These are phyloP conservation scores for Silurus meridionalis DNA, from an alignment of 2,113 vertebrate genomes.

Conservation along the genomic window DNA sequence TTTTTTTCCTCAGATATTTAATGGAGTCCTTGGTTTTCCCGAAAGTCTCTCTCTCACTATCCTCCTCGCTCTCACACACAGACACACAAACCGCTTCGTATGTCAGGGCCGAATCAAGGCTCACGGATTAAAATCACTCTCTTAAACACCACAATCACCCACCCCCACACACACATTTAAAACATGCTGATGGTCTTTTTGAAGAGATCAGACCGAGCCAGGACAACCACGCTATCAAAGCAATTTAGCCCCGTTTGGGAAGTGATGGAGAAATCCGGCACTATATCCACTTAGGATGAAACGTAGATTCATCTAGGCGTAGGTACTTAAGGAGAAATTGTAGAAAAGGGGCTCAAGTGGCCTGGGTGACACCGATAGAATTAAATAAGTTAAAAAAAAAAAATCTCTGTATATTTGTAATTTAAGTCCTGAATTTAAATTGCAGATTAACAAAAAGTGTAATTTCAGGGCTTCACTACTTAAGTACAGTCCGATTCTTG, in stretches of 20 bases:
- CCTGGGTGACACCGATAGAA: conserved; percentile 44
- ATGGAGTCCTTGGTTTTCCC: conserved; percentile 30
- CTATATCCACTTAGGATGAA: conserved; percentile 60
- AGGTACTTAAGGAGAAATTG: conserved; percentile 52
- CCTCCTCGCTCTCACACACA: not conserved
- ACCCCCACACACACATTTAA: conserved; percentile 35
- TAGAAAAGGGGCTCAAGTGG: conserved; percentile 44
- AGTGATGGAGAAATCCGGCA: conserved; percentile 57
- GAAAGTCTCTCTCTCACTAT: not conserved
- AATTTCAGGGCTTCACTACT: conserved; percentile 50
- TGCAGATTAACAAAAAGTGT: conserved; percentile 50
- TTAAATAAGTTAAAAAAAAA: conserved; percentile 56
- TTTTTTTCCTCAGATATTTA: conserved; percentile 28
- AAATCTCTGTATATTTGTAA: conserved; percentile 29
- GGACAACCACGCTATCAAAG: conserved; percentile 57
- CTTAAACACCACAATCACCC: conserved; percentile 28
- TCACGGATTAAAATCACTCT: conserved; percentile 56
- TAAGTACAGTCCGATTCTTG: conserved; percentile 46
- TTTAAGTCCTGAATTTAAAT: conserved; percentile 62
- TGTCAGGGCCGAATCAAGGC: conserved; percentile 52
- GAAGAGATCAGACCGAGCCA: conserved; percentile 55
- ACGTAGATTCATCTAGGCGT: conserved; percentile 54
- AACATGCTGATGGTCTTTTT: conserved; percentile 66
- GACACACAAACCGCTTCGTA: not conserved
- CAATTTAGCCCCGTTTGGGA: conserved; percentile 62